Evolutionary conservation across 2,888 invertebrate species (phyloP).

Genomic region (Pandemis corylana): DNA sequence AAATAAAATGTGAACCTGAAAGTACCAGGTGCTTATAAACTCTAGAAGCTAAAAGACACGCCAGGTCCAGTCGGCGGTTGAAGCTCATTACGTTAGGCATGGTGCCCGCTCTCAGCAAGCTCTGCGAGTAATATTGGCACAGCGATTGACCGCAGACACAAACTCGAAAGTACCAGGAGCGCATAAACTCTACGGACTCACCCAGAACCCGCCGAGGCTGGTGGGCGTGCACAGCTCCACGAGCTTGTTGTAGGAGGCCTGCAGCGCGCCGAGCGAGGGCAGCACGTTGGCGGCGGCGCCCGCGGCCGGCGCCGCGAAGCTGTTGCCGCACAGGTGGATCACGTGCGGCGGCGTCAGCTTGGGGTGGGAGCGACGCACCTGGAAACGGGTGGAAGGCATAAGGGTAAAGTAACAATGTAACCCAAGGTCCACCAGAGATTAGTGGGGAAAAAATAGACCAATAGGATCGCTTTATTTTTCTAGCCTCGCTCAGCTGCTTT

Average conservation of each 20-base stretch:
- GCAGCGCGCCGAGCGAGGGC: constrained; percentile 67
- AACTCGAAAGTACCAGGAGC: constrained; percentile 13
- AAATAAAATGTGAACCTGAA: not conserved
- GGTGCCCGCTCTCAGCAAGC: no score
- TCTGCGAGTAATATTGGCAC: no score
- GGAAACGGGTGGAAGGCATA: constrained; percentile 19
- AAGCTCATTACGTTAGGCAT: no score
- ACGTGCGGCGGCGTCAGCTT: constrained; percentile 76
- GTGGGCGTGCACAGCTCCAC: constrained; percentile 92
- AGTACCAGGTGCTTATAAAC: constrained; percentile 17
- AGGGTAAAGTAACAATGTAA: no score
- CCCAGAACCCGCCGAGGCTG: constrained; percentile 86
- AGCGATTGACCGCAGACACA: no score
- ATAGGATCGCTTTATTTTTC: no score
- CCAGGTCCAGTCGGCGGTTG: no score
- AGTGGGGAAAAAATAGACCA: no score
- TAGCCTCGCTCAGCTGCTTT: no score
- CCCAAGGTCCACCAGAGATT: no score
- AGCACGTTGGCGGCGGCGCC: constrained; percentile 52
- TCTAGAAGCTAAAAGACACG: no score
- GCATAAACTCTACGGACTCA: constrained; percentile 50
- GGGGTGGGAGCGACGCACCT: constrained; percentile 80
- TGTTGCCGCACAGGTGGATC: constrained; percentile 73
- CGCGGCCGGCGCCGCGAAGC: constrained; percentile 50
- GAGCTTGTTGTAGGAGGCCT: constrained; percentile 86